Evolutionary conservation across 2,113 vertebrate genomes (phyloP).

Genomic region (Solea senegalensis): DNA sequence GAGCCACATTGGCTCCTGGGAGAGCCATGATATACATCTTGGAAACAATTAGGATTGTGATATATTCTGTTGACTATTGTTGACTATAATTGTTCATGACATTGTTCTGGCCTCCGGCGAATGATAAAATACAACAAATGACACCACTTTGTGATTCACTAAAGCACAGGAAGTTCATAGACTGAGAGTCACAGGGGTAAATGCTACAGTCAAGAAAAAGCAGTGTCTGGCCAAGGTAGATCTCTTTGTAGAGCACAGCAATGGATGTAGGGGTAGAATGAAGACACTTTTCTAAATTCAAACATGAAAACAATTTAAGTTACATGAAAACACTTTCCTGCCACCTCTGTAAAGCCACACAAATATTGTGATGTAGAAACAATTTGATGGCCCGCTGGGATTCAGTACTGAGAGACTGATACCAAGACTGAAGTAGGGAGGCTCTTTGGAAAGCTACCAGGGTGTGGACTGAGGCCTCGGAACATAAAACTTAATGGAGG

Average conservation of each 20-base stretch:
- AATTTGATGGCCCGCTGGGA: conserved; percentile 49
- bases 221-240: conserved; percentile 3
- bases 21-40: conserved; percentile 46
- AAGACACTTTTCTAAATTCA: conserved; percentile 33
- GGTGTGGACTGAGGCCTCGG: conserved; percentile 15
- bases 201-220: background rate
- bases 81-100: conserved; percentile 39
- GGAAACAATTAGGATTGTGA: conserved; percentile 38
- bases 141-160: conserved; percentile 15
- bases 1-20: conserved; percentile 26
- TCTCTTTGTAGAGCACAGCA: conserved; percentile 10
- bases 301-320: conserved; percentile 13
- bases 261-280: conserved; percentile 24
- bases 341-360: conserved; percentile 57
- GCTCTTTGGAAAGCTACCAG: conserved; percentile 50
- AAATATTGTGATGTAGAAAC: conserved; percentile 77
- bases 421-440: conserved; percentile 29
- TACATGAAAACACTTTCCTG: conserved; percentile 7
- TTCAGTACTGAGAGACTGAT: conserved; percentile 60
- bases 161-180: conserved; percentile 25
- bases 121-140: conserved; percentile 38
- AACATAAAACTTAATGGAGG: conserved; percentile 46
- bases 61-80: conserved; percentile 18
- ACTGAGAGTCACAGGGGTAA: conserved; percentile 20
- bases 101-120: conserved; percentile 61